A percentile compares a stretch with the other conserved stretches of the same genome.
Conservation (phyloP, 1,140 invertebrate genomes). For the Telenomus remus region DNA sequence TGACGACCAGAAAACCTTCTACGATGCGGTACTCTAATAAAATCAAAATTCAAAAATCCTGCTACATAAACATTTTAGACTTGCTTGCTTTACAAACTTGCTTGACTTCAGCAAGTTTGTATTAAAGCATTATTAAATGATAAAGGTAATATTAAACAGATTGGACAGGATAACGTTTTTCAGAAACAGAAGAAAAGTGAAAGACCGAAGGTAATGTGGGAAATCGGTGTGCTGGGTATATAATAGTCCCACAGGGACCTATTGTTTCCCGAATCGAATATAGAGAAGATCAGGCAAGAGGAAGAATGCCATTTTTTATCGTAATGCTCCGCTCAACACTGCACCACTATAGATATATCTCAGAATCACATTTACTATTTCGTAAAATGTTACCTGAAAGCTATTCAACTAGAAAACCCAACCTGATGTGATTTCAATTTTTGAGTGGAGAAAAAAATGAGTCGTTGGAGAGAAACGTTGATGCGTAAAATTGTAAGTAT, state of each 20-base stretch:
- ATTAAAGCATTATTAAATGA: constrained; percentile 37
- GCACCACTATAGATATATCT: too few species aligned
- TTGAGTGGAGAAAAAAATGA: neutral
- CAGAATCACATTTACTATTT: too few species aligned
- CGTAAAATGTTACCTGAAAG: too few species aligned
- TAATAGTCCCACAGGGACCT: constrained; percentile 41
- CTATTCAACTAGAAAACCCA: too few species aligned
- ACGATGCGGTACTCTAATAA: too few species aligned
- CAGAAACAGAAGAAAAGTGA: constrained; percentile 10
- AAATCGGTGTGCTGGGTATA: constrained; percentile 46
- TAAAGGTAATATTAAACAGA: constrained; percentile 38
- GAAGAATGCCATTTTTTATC: constrained; percentile 22
- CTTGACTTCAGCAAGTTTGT: constrained; percentile 21
- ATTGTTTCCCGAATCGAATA: constrained; percentile 48
- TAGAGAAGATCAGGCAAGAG: constrained; percentile 31
- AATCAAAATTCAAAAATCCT: too few species aligned
- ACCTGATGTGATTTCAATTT: too few species aligned
- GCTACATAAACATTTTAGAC: too few species aligned
- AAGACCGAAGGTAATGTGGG: constrained; percentile 38
- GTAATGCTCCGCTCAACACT: constrained; percentile 11
- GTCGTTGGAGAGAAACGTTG: neutral
- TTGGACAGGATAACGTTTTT: constrained; percentile 20
- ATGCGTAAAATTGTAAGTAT: neutral
- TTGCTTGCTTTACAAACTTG: too few species aligned
- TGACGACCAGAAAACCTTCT: too few species aligned